Conservation (phyloP, 2,797 vertebrate genomes). For the Protonibea diacanthus region DNA sequence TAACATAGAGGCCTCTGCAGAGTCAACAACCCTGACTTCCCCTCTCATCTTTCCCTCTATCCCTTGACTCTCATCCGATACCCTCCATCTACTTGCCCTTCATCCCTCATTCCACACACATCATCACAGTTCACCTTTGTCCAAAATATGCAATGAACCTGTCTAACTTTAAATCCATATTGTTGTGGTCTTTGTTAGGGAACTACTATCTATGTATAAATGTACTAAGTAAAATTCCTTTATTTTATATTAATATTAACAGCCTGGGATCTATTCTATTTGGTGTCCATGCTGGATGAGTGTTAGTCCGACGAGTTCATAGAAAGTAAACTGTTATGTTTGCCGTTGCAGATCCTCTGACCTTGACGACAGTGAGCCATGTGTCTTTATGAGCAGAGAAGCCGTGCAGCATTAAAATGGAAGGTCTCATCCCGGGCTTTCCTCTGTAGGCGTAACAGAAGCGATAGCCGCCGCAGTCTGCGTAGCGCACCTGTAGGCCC, state of each 20-base stretch:
- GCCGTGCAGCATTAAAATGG: slow-evolving; percentile 95
- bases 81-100: no score
- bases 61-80: no score
- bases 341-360: slow-evolving; percentile 58
- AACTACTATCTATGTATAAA: not conserved
- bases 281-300: not conserved
- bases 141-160: no score
- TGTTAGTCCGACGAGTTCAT: not conserved
- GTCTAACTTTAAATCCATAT: no score
- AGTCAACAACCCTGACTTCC: no score
- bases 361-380: slow-evolving; percentile 96
- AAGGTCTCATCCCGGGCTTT: slow-evolving; percentile 89
- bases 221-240: not conserved
- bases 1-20: no score
- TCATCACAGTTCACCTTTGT: no score
- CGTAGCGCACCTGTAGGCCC: slow-evolving; percentile 92
- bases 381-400: slow-evolving; percentile 97
- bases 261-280: not conserved
- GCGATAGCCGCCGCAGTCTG: slow-evolving; percentile 90
- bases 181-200: no score
- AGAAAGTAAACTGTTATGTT: not conserved
- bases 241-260: not conserved
- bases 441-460: slow-evolving; percentile 96
- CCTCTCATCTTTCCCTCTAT: no score
- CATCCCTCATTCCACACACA: no score